Percentiles rank a stretch among this genome's conserved stretches.
phyloP scores from a whole-genome alignment of 1,140 invertebrate species.

The Lasaia peninsularis region DNA sequence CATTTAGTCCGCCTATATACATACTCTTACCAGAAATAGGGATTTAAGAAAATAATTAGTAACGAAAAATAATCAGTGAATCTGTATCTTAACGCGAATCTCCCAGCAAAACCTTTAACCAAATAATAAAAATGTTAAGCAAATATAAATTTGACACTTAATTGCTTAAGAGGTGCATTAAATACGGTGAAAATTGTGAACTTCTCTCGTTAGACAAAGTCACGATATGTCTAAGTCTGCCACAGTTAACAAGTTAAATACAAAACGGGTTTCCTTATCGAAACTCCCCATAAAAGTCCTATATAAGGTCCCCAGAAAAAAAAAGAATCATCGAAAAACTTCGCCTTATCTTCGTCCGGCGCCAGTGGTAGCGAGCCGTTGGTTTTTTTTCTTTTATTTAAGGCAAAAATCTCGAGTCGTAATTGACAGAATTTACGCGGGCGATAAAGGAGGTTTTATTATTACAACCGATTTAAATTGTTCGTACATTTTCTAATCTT shows the following conservation, averaged over 20 bases:
- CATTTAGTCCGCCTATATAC: no score
- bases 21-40: no score
- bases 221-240: not conserved
- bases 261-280: conserved; percentile 4
- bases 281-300: conserved; percentile 51
- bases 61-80: no score
- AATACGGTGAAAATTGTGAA: not conserved
- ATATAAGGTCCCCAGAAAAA: conserved; percentile 45
- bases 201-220: not conserved
- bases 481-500: conserved; percentile 31
- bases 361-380: conserved; percentile 49
- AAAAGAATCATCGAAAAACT: conserved; percentile 52
- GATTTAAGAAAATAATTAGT: no score
- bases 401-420: conserved; percentile 49
- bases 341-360: conserved; percentile 50
- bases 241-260: conserved; percentile 10
- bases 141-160: no score
- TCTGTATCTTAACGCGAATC: no score
- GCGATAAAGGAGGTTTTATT: conserved; percentile 50
- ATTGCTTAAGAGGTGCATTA: no score
- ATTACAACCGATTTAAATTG: conserved; percentile 35
- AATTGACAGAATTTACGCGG: conserved; percentile 65
- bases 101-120: no score
- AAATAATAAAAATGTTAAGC: no score
- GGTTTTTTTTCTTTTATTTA: conserved; percentile 41